Conservation (phyloP, 1,140 invertebrate species). For the Temnothorax nylanderi region DNA sequence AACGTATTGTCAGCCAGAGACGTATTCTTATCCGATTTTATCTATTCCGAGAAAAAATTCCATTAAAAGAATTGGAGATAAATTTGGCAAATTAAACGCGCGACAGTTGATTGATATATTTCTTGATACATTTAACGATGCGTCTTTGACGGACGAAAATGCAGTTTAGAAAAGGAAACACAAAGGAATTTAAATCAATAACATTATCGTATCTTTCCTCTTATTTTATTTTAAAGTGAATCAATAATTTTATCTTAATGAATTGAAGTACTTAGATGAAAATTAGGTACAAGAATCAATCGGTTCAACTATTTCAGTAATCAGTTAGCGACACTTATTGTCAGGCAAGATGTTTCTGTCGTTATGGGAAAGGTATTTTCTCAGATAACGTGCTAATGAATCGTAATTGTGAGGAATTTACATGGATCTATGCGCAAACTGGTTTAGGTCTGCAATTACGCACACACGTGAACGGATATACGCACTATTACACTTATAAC, state of each 20-base stretch:
- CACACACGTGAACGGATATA: not conserved
- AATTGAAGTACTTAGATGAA: not conserved
- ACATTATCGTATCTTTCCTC: not conserved
- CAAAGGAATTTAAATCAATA: not conserved
- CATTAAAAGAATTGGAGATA: not conserved
- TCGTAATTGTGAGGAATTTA: conserved; percentile 33
- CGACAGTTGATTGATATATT: not conserved
- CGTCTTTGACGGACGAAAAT: not conserved
- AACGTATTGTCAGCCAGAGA: not conserved
- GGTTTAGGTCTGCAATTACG: conserved; percentile 11
- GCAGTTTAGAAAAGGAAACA: not conserved
- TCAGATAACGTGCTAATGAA: conserved; percentile 16
- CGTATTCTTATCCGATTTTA: not conserved
- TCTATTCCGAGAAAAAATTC: not conserved
- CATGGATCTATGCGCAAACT: conserved; percentile 29
- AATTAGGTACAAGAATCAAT: not conserved
- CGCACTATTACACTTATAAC: conserved; percentile 14
- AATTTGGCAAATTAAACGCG: not conserved
- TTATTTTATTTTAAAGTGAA: not conserved
- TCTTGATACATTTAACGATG: not conserved
- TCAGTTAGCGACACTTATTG: not conserved
- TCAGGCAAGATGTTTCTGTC: not conserved
- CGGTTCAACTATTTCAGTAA: not conserved
- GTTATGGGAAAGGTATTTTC: conserved; percentile 4
- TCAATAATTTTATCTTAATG: not conserved